Base-by-base conservation (phyloP, 2,888 invertebrate genomes). In the Dryobotodes eremita region DNA sequence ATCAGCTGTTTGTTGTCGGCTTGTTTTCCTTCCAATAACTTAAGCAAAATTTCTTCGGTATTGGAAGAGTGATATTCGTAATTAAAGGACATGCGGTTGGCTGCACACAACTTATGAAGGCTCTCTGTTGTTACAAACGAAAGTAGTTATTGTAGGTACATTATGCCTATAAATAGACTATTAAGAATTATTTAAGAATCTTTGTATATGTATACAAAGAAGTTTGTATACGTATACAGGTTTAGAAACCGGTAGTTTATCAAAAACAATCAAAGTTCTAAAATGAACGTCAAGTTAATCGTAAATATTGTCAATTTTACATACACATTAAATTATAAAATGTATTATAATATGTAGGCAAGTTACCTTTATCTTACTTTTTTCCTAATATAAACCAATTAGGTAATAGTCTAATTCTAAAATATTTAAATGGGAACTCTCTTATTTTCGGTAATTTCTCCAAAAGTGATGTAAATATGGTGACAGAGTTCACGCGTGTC, bases 401-500 rank as follows among this genome's bases (percentile, higher is more conserved):
- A n/a, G n/a, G n/a, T n/a, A n/a, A n/a, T n/a, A 26, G 26, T 8
- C 26, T 17, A 59, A 17, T 62, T 62, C 20, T 36, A 36, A 62
- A 36, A 46, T 13, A n/a, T n/a, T 31, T 7, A 76, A 74, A 61
- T 13, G 0, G 3, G 15, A n/a, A 4, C 6, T 53, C 3, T 78
- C 13, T 20, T 20, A 23, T 13, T 61, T 53, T 61, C 42, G 8
- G 31, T 26, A 75, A n/a, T 75, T 13, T 75, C 64, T 46, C 42
- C 1, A 20, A 74, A 46, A 23, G 7, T 50, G 7, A 48, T 8
- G 7, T 17, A n/a, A 50, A 8, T 46, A n/a, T 82, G 79, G 76
- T 46, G 7, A 26, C 48, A n/a, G 2, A 15, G 15, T 5, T 15
- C 2, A 15, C 8, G 26, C 17, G 7, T 42, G 20, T 15, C 1